These are phyloP conservation scores for Ciconia stormi DNA, from an alignment of 2,113 vertebrate species.

Conservation along the genomic window DNA sequence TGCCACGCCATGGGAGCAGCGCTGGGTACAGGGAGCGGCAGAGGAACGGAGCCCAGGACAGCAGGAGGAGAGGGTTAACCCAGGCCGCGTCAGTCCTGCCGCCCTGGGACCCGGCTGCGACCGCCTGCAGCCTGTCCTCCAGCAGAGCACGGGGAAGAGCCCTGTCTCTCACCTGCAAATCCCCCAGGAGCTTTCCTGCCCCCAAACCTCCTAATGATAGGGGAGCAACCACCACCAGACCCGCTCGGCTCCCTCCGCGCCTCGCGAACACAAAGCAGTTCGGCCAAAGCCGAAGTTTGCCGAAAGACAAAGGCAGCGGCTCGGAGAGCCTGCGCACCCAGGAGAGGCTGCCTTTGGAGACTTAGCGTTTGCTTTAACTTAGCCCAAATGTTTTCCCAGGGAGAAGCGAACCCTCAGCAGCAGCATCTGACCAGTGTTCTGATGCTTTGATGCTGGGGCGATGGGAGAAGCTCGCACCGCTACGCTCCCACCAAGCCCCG, in stretches of 20 bases:
- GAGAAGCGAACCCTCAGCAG: background rate
- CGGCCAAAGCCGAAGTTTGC: rapidly evolving
- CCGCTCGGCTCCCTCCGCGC: rapidly evolving
- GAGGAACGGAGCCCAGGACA: rapidly evolving
- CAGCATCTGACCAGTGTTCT: too few relatives aligned
- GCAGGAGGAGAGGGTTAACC: background rate
- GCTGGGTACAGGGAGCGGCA: background rate
- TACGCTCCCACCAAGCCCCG: background rate
- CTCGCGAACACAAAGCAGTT: rapidly evolving
- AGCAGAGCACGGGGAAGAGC: background rate
- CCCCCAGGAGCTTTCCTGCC: background rate
- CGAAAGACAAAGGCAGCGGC: background rate
- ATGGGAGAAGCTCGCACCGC: rapidly evolving
- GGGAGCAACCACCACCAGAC: background rate
- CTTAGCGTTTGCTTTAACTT: rapidly evolving
- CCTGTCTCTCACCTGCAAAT: background rate
- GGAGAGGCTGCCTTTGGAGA: background rate
- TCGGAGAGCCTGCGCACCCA: rapidly evolving
- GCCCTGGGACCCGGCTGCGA: too few relatives aligned
- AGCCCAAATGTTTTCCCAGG: background rate
- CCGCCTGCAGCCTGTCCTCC: background rate
- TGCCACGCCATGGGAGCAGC: rapidly evolving
- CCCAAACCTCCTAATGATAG: background rate
- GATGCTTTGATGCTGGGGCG: rapidly evolving
- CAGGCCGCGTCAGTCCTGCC: rapidly evolving